Base-by-base conservation (phyloP, 2,113 vertebrate genomes). In the Periophthalmodon schlosseri region DNA sequence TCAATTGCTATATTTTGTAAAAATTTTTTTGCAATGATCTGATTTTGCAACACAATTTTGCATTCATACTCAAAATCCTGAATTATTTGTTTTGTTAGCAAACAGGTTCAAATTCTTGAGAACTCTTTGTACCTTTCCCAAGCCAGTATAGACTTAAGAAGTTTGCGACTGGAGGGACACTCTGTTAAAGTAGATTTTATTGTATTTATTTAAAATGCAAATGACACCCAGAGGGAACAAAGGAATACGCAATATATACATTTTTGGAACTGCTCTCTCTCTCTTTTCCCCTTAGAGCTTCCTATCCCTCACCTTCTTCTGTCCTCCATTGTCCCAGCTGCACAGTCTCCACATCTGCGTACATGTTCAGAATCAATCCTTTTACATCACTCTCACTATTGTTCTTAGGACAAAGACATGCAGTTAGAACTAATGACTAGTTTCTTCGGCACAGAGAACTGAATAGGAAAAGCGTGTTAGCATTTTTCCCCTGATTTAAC, bases 401-500 rank as follows among this genome's bases (percentile, higher is more conserved):
- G 86, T 90, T 84, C 78, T 15, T 44, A 4, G 33, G 77, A 88
- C 86, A 88, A 89, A 87, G 72, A 76, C 49, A 24, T 54, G 24
- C 69, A 39, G 67, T 84, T 83, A 70, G 79, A 86, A 74, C 76
- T 84, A 90, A 91, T 90, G 80, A 79, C 87, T 72, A 73, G 75
- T 79, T 88, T 87, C 79, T 84, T 76, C 84, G 88, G 70, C 87
- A 71, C 83, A 49, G 77, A 76, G 13, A 69, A 63, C 24, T 52
- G 58, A 56, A 68, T 83, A 74, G 57, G 46, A 49, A 66, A 52
- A 15, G 47, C 2, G 46, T 34, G 67, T 49, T 24, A 68, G 63
- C 49, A 60, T 61, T 79, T 71, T 81, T 28, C 36, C 28, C 60
- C 20, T 7, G 54, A 70, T 85, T 85, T 47, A 67, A 70, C 61